Evolutionary conservation across 2,888 invertebrate genomes (phyloP), one percentile per base, ranked within the genome.

Genomic region (Dioctria linearis): DNA sequence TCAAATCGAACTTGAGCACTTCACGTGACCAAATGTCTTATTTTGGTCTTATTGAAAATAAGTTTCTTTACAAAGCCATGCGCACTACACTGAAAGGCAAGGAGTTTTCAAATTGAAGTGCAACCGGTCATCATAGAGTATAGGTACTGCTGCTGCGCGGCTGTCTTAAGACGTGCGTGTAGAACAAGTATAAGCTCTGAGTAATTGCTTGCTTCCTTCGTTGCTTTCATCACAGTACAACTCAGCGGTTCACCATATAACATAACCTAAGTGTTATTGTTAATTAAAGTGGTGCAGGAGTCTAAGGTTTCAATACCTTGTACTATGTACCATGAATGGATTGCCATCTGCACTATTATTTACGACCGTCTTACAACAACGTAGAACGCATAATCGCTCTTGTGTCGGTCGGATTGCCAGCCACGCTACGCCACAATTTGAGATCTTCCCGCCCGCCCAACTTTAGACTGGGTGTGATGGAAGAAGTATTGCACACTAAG

Each of bases 21-120:
- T 73, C 73, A 59, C 73, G 73, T 73, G 73, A 73, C 73, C 73
- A 73, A 73, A 57, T 73, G 73, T 13, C 43, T 73, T 73, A 73
- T 42, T 73, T 73, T 42, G n/a, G 57, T 11, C 73, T 73, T 73
- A 73, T 73, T 57, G 73, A 43, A 43, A 73, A 73, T 73, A 40
- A 51, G 54, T 73, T 73, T 54, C 59, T 73, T 59, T 59, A 73
- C 42, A 51, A 42, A 57, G 57, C 9, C 42, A 54, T 42, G 59
- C 57, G 39, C 49, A 54, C 6, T 73, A 37, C 42, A 57, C n/a
- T 73, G 39, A 59, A 57, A 42, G 59, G 42, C 51, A 42, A 59
- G 42, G 43, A 73, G 0, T 13, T 73, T 59, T 57, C 9, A 37
- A 73, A 13, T 59, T 59, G 13, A 39, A 42, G 51, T 13, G 13